Percentiles rank a stretch among this genome's conserved stretches.
These are phyloP conservation scores for Pristionchus fissidentatus DNA, from an alignment of 2,888 invertebrate genomes.

Conservation along the genomic window DNA sequence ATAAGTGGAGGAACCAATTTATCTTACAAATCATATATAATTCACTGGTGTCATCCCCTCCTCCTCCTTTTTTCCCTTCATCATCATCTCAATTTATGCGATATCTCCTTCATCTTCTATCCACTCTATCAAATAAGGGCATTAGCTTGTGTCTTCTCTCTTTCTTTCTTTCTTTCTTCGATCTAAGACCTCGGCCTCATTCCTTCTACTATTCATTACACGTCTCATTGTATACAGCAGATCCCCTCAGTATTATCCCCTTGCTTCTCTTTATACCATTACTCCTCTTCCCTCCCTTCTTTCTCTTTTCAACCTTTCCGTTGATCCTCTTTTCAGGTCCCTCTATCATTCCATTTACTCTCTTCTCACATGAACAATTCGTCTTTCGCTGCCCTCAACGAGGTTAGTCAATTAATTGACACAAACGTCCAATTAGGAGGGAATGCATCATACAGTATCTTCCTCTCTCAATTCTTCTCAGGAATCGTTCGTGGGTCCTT, in stretches of 20 bases:
- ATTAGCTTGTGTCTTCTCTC: background rate
- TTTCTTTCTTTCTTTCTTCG: constrained; percentile 1
- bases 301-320: background rate
- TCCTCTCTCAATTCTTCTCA: too few species aligned
- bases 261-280: constrained; percentile 17
- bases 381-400: background rate
- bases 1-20: too few species aligned
- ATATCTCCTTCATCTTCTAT: background rate
- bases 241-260: background rate
- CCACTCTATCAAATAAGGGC: background rate
- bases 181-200: background rate
- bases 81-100: background rate
- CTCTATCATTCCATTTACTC: too few species aligned
- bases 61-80: background rate
- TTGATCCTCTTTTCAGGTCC: background rate
- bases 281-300: constrained; percentile 8
- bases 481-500: background rate
- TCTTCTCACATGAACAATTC: background rate
- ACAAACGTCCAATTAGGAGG: too few species aligned
- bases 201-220: background rate
- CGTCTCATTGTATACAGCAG: constrained; percentile 16
- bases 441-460: too few species aligned
- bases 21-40: too few species aligned
- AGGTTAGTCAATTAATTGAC: too few species aligned
- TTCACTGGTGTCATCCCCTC: background rate